Base-by-base conservation (phyloP, 2,113 vertebrate species). In the Oreotragus oreotragus region DNA sequence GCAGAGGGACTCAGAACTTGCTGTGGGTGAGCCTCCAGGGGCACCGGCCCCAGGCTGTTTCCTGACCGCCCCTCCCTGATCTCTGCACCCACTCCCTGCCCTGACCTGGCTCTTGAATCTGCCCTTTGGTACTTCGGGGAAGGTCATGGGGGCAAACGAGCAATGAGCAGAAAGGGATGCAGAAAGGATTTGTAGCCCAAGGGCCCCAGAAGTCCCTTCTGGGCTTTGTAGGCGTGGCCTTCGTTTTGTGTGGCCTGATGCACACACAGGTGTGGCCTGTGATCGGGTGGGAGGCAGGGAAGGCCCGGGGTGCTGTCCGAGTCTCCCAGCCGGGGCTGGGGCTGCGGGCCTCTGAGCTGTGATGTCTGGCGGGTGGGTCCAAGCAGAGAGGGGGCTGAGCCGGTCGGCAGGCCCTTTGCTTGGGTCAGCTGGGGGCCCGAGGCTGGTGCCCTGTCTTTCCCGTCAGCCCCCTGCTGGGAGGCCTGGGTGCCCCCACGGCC, bases 121-220 rank as follows among this genome's bases (percentile, higher is more conserved):
- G 49, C 80, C 33, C 51, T 55, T 83, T 5, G 33, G 49, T 25
- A 8, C 80, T 70, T 36, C 49, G 15, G 6, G 80, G 49, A 55
- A 83, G 49, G 49, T 55, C 33, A 5, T 0, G 49, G 33, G 33
- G 10, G 5, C 0, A 5, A n/a, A 36, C 12, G 1, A 1, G 4
- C 21, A 36, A 25, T 14, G 2, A 25, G 79, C 12, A 7, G 11
- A 21, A 66, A 5, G 49, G 79, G 21, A 4, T 51, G 3, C 1
- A 0, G 19, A 8, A 25, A 53, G 49, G 33, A n/a, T 27, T 36
- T 55, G 33, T 36, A 55, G 11, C 80, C 6, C 0, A 0, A 15
- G 11, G 33, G 12, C 12, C 51, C 33, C 49, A 83, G 47, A 13
- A 49, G 10, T 6, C 23, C 10, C 47, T 14, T 27, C 79, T 81